phyloP scores from a whole-genome alignment of 1,140 invertebrate genomes.

The Acromyrmex heyeri region DNA sequence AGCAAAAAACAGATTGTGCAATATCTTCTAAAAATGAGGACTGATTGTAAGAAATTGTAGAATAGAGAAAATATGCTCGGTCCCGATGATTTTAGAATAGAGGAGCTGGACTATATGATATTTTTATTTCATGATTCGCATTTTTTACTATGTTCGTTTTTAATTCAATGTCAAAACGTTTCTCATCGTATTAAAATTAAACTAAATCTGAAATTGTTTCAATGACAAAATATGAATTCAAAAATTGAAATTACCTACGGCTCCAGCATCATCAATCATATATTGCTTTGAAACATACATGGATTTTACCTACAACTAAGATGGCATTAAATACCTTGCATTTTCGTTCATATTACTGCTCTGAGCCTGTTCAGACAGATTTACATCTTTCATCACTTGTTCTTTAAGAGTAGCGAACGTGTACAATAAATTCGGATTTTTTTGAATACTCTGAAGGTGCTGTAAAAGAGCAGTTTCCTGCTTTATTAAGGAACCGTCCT shows the following conservation, averaged over 20 bases:
- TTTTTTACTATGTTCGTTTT: neutral
- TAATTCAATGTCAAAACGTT: neutral
- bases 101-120: neutral
- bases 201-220: neutral
- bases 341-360: slow-evolving; percentile 85
- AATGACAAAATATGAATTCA: slow-evolving; percentile 32
- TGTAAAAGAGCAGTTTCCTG: slow-evolving; percentile 82
- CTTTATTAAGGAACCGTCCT: slow-evolving; percentile 80
- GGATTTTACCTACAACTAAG: slow-evolving; percentile 78
- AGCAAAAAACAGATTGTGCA: neutral
- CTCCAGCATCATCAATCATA: neutral
- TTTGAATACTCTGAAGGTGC: slow-evolving; percentile 84
- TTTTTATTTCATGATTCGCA: neutral
- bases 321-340: slow-evolving; percentile 85
- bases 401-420: slow-evolving; percentile 84
- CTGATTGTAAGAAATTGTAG: neutral
- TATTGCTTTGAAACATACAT: slow-evolving; percentile 66
- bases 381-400: slow-evolving; percentile 81
- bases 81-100: slow-evolving; percentile 19
- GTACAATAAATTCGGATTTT: slow-evolving; percentile 82
- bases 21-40: slow-evolving; percentile 17
- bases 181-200: slow-evolving; percentile 1
- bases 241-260: slow-evolving; percentile 62
- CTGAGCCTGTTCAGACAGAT: slow-evolving; percentile 79
- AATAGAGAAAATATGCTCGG: slow-evolving; percentile 9